Base-by-base conservation (phyloP, 1,140 invertebrate species). In the Bombus difficillimus region DNA sequence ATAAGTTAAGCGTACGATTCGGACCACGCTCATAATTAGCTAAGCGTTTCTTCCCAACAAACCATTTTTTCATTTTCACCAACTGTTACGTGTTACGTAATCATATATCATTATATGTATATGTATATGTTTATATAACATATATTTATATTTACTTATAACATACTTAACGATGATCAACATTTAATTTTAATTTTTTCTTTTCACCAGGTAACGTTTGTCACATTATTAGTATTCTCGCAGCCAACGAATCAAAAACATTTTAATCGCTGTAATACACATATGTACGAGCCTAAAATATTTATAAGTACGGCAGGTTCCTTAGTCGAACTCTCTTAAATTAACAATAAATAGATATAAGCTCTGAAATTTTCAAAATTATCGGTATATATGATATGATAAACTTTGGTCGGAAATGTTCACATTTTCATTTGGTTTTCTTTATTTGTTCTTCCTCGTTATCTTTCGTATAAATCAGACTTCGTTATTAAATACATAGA, bases 1-100 rank as follows among this genome's bases (percentile, higher is more conserved):
- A 86, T 86, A 89, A 81, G 47, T 81, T 90, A 92, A 92, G 90
- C 90, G 91, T 92, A 91, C 87, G 74, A 89, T 90, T 91, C 89
- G 89, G 87, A 92, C 87, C 66, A 76, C 85, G 85, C 88, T 92
- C 69, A 15, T 85, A 59, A 18, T 37, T 81, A 69, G 13, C 86
- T 88, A 85, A 92, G 90, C 86, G 85, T 90, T 91, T 84, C 71
- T 89, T 91, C 68, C 82, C 87, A 82, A 85, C 74, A 83, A 82
- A 62, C 75, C 77, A n/a, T 82, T 73, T 82, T 69, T 53, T 57
- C 28, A 74, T 78, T 86, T 75, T 53, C 32, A 62, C 39, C 69
- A 32, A 64, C 32, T 62, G 53, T 69, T 86, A 85, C 69, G 78
- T 83, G 81, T 90, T 39, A 79, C 64, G 62, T 77, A 77, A 13